These are phyloP conservation scores for Cabera pusaria DNA, from an alignment of 2,888 invertebrate genomes.

Conservation along the genomic window DNA sequence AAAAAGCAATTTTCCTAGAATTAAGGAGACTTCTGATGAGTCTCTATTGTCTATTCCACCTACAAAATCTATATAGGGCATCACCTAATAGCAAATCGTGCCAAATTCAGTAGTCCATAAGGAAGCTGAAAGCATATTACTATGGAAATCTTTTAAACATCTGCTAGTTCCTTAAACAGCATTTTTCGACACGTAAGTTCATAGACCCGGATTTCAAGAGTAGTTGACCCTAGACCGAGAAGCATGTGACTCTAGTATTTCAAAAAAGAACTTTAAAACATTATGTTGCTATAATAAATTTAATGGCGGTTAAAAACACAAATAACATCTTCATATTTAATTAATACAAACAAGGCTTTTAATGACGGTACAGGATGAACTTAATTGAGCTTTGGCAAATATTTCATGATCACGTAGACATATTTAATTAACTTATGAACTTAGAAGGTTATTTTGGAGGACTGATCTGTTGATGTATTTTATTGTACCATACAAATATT, in stretches of 20 bases:
- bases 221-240: conserved; percentile 42
- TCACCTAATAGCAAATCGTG: too few relatives aligned
- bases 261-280: too few relatives aligned
- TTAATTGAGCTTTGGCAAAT: conserved; percentile 15
- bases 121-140: conserved; percentile 5
- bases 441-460: too few relatives aligned
- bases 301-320: too few relatives aligned
- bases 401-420: conserved; percentile 5
- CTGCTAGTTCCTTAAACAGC: conserved; percentile 15
- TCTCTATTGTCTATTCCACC: too few relatives aligned
- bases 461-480: too few relatives aligned
- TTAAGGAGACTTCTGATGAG: too few relatives aligned
- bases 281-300: too few relatives aligned
- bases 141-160: conserved; percentile 6
- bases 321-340: too few relatives aligned
- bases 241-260: conserved; percentile 19
- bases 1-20: too few relatives aligned
- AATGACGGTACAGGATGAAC: conserved; percentile 12
- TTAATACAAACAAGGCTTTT: conserved; percentile 8
- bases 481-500: too few relatives aligned
- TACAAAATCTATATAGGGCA: too few relatives aligned
- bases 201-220: conserved; percentile 57
- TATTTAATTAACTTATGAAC: conserved; percentile 9
- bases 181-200: conserved; percentile 43
- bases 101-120: conserved; percentile 4